Evolutionary conservation across 2,797 vertebrate species (phyloP).

Genomic region (Acipenser oxyrinchus): DNA sequence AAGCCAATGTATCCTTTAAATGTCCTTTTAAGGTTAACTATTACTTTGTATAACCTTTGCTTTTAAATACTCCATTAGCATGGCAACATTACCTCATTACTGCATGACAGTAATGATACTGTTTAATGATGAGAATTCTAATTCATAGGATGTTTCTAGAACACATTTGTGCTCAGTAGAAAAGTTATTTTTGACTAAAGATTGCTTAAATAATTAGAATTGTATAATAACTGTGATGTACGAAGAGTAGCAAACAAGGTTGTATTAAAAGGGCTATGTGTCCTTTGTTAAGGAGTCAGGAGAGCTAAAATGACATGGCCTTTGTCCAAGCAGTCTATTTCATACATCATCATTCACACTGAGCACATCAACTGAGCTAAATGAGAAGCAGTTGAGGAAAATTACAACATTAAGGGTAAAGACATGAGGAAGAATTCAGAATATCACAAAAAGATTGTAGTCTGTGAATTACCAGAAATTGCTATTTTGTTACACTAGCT

Average conservation of each 20-base stretch:
- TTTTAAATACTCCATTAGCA: slow-evolving; percentile 15
- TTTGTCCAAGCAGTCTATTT: slow-evolving; percentile 1
- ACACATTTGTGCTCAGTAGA: slow-evolving; percentile 7
- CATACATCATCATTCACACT: not conserved
- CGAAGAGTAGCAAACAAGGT: not conserved
- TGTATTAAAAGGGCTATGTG: not conserved
- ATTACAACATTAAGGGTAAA: not conserved
- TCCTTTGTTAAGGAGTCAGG: slow-evolving; percentile 2
- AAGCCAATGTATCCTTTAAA: slow-evolving; percentile 20
- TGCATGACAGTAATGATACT: slow-evolving; percentile 13
- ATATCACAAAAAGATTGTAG: too few species aligned
- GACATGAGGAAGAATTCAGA: too few species aligned
- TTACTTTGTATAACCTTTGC: slow-evolving; percentile 28
- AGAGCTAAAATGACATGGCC: slow-evolving; percentile 2
- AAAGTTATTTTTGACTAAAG: slow-evolving; percentile 12
- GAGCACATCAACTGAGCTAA: not conserved
- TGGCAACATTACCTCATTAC: slow-evolving; percentile 25
- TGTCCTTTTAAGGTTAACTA: slow-evolving; percentile 28
- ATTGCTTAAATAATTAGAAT: slow-evolving; percentile 4
- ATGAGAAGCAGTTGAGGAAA: not conserved
- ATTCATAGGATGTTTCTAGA: slow-evolving; percentile 18
- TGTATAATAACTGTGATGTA: not conserved
- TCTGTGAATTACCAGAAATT: too few species aligned
- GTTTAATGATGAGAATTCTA: slow-evolving; percentile 27
- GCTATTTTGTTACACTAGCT: too few species aligned